phyloP scores from a whole-genome alignment of 1,140 invertebrate genomes.

The Antheraea pernyi region DNA sequence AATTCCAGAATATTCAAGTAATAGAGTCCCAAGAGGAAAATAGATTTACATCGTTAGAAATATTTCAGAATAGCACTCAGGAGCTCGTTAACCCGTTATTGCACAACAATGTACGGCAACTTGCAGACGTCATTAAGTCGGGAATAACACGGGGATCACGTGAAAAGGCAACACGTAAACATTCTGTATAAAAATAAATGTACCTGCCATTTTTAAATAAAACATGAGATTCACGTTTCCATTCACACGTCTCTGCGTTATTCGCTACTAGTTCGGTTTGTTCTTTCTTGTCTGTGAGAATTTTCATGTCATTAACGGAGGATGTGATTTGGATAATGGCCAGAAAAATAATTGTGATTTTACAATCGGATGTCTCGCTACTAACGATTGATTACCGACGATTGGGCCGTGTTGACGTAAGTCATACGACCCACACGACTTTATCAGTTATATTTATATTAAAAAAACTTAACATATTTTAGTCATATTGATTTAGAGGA shows the following conservation, averaged over 20 bases:
- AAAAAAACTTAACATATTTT: background rate
- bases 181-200: conserved; percentile 41
- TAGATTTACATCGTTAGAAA: background rate
- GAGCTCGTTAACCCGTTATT: conserved; percentile 22
- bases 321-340: conserved; percentile 8
- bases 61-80: background rate
- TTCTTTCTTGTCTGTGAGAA: background rate
- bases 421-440: background rate
- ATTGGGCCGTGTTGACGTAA: background rate
- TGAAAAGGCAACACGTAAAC: conserved; percentile 51
- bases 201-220: conserved; percentile 19
- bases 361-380: background rate
- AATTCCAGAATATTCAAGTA: background rate
- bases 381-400: background rate
- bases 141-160: conserved; percentile 47
- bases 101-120: conserved; percentile 45
- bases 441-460: background rate
- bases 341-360: background rate
- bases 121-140: conserved; percentile 45
- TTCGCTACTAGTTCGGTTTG: conserved; percentile 1
- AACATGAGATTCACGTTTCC: conserved; percentile 23
- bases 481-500: too few relatives aligned
- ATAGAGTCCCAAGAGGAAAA: background rate
- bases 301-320: background rate
- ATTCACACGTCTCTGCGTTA: conserved; percentile 36